Base-by-base conservation (phyloP, 2,888 invertebrate genomes). In the Isotomurus palustris region DNA sequence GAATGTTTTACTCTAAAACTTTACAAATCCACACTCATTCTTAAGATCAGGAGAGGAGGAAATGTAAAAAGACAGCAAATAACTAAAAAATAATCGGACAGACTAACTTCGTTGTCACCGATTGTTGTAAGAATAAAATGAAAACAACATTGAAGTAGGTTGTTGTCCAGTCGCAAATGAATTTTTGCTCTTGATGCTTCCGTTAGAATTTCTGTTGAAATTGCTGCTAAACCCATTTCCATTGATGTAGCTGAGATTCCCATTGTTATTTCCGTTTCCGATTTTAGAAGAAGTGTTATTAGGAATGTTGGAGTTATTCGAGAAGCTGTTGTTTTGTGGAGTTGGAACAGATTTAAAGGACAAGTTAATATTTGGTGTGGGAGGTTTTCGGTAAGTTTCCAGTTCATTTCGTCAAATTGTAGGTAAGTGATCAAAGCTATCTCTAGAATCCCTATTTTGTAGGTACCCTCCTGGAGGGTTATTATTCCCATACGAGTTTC, bases 331-430 rank as follows among this genome's bases (percentile, higher is more conserved):
- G 21, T 14, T 14, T 3, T 12, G 12, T 17, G 4, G 21, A 24
- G 17, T 24, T 17, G 14, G 5, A 6, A 14, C 21, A 5, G 21
- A 4, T 10, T 40, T 10, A 14, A 21, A 24, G 21, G 12, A 32
- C 10, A 12, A 12, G 32, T 32, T 32, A 12, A 32, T 32, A 32
- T 32, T 12, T 8, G 32, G 8, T 32, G 32, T 10, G 32, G 43
- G 43, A 5, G 47, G 60, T 27, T 56, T 53, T 51, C 57, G 49
- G 25, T 51, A 56, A 4, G 29, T 35, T 55, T 55, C 55, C 43
- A 55, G n/a, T 51, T 67, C 67, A 49, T 53, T 61, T 48, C 61
- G 81, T 83, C 86, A 87, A 75, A 88, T 88, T 71, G 85, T 86
- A 60, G 88, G 88, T 66, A 87, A 77, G 53, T 72, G 71, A 22